Conservation (phyloP, 2,797 vertebrate species). For the Amblyraja radiata region DNA sequence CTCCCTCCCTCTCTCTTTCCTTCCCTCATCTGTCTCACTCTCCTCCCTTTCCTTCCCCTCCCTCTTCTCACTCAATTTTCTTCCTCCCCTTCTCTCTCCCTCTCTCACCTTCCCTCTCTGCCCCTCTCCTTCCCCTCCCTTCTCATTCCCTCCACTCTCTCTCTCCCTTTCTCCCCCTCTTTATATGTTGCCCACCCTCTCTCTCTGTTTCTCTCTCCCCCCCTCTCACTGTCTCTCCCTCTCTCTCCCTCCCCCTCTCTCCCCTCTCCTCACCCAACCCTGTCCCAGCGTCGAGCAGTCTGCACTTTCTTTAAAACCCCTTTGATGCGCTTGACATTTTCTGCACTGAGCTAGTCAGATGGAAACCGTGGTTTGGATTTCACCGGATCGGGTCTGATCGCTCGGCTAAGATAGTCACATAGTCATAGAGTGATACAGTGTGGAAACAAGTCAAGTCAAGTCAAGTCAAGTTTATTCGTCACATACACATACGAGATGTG, state of each 20-base stretch:
- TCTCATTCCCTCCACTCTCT: not conserved
- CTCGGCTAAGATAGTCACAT: too few species aligned
- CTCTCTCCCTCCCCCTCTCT: not conserved
- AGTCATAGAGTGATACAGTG: too few species aligned
- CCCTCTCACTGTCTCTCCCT: not conserved
- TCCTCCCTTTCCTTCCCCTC: not conserved
- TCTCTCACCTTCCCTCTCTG: not conserved
- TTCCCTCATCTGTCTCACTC: not conserved
- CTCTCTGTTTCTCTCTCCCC: not conserved
- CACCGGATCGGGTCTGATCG: not conserved
- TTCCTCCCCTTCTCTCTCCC: not conserved
- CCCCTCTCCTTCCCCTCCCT: too few species aligned
- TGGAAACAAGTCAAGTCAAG: too few species aligned
- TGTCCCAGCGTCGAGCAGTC: not conserved
- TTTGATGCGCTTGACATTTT: not conserved
- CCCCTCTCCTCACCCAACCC: too few species aligned
- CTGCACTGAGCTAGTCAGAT: not conserved
- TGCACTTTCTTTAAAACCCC: not conserved
- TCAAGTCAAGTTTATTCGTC: too few species aligned
- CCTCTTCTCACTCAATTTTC: too few species aligned
- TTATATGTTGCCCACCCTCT: not conserved
- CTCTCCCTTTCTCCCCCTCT: not conserved
- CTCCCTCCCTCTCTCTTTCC: accelerated
- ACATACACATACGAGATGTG: too few species aligned
- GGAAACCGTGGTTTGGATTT: not conserved